These are phyloP conservation scores for Harpagifer antarcticus DNA, from an alignment of 2,797 vertebrate genomes.

Conservation along the genomic window DNA sequence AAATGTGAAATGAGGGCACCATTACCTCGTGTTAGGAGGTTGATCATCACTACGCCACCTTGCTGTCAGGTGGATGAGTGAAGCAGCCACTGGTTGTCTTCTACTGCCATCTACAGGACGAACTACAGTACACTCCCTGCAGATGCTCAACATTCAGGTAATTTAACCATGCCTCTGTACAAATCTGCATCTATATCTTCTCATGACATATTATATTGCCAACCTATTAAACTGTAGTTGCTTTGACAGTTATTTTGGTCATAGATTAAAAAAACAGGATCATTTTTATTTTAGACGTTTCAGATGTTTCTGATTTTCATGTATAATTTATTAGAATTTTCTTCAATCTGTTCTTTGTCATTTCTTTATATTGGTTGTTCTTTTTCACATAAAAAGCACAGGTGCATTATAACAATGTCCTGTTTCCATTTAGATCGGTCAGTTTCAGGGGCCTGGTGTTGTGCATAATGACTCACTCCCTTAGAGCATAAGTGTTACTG, in stretches of 20 bases:
- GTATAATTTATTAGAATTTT: neutral
- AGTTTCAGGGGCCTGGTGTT: neutral
- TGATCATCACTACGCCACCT: neutral
- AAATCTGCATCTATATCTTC: neutral
- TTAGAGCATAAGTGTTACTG: neutral
- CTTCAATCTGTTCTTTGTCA: neutral
- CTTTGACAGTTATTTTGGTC: no score
- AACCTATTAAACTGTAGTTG: neutral
- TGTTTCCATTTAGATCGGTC: neutral
- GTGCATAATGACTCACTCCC: neutral
- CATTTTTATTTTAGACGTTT: neutral
- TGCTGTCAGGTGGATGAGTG: neutral
- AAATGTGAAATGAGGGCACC: conserved; percentile 24
- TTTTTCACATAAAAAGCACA: neutral
- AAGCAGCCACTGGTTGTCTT: conserved; percentile 42
- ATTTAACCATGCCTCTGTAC: no score
- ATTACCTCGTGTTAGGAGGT: neutral
- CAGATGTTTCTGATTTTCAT: neutral
- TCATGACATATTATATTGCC: neutral
- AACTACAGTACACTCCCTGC: neutral
- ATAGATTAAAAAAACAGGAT: no score
- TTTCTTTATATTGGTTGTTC: no score
- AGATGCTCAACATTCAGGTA: neutral
- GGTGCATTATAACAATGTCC: neutral
- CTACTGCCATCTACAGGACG: conserved; percentile 70